Evolutionary conservation across 2,113 vertebrate species (phyloP).

Genomic region (Nestor notabilis): DNA sequence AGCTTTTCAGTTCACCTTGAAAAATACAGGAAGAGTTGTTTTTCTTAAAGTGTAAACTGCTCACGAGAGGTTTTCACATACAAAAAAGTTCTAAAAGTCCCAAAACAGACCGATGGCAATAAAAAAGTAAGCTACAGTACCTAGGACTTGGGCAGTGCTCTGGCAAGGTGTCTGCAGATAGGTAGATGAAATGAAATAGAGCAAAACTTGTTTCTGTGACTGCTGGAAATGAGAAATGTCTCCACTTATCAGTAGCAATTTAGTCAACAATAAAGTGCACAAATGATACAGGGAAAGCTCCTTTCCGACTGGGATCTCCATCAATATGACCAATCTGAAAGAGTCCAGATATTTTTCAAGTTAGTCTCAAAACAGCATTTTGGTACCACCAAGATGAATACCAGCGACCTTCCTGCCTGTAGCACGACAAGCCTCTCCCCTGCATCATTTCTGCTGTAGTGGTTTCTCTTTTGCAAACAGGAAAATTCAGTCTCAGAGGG

Average conservation of each 20-base stretch:
- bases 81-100: conserved; percentile 53
- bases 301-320: conserved; percentile 85
- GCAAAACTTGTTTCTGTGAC: conserved; percentile 1
- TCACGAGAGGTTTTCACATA: conserved; percentile 59
- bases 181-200: conserved; percentile 31
- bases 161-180: conserved; percentile 18
- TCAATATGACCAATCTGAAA: conserved; percentile 93
- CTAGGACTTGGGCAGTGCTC: conserved; percentile 29
- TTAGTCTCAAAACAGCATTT: neutral
- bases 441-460: neutral
- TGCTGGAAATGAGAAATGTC: conserved; percentile 46
- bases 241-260: conserved; percentile 64
- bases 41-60: conserved; percentile 44
- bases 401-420: neutral
- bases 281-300: conserved; percentile 92
- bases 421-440: neutral
- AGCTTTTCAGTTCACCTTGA: conserved; percentile 66
- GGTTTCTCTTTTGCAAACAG: neutral
- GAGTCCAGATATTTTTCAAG: neutral
- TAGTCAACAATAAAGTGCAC: conserved; percentile 95
- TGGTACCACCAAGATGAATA: neutral
- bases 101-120: neutral
- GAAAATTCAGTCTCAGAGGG: neutral
- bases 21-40: conserved; percentile 34
- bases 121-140: conserved; percentile 37